These are phyloP conservation scores for Bergia puertoricense DNA, from an alignment of 92 coral and sea anemone species.

Conservation along the genomic window DNA sequence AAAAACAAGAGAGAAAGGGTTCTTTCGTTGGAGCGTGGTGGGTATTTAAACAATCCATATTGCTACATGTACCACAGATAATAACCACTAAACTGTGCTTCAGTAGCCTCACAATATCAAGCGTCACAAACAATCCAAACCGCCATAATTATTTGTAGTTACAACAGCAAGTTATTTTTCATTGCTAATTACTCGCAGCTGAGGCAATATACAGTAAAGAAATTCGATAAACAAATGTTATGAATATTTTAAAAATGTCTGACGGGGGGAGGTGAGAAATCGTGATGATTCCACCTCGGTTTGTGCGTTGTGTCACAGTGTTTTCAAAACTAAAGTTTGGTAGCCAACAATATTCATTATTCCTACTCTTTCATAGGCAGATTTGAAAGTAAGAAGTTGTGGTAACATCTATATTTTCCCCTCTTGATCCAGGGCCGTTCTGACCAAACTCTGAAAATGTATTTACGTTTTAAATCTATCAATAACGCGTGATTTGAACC, in stretches of 20 bases:
- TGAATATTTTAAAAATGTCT: neutral
- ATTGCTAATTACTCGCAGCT: neutral
- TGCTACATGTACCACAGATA: too few relatives aligned
- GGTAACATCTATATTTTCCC: neutral
- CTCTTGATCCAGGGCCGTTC: neutral
- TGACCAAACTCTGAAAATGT: too few relatives aligned
- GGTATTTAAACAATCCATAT: too few relatives aligned
- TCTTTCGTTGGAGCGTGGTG: too few relatives aligned
- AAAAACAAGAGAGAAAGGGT: too few relatives aligned
- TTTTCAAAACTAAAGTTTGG: neutral
- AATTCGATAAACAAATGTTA: conserved; percentile 2
- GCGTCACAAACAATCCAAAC: neutral
- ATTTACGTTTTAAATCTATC: too few relatives aligned
- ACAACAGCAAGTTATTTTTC: neutral
- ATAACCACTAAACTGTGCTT: too few relatives aligned
- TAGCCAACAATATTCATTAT: neutral
- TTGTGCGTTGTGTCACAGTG: neutral
- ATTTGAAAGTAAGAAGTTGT: neutral
- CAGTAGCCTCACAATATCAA: neutral
- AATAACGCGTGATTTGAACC: neutral
- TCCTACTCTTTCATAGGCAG: neutral
- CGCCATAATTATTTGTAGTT: neutral
- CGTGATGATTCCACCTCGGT: neutral
- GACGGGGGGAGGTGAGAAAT: neutral
- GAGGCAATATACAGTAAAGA: neutral